These are phyloP conservation scores for Pristionchus exspectatus DNA, from an alignment of 2,888 invertebrate species.

Conservation along the genomic window DNA sequence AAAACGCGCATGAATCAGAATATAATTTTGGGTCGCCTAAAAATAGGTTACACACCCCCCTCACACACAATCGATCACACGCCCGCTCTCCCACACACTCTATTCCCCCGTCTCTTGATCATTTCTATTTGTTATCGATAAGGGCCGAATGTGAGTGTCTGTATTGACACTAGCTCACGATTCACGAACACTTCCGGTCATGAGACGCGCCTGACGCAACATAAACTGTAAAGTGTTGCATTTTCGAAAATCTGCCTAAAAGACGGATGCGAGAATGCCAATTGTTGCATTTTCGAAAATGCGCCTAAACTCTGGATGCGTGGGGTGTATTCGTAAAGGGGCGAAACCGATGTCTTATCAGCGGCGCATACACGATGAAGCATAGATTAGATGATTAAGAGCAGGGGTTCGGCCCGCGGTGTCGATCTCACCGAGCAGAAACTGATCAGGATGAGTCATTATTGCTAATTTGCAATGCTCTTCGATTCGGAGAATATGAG, in stretches of 20 bases:
- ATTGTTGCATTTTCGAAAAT: neutral
- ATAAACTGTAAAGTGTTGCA: neutral
- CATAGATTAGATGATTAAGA: neutral
- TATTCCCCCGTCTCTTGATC: neutral
- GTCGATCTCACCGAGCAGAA: neutral
- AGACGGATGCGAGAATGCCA: too few relatives aligned
- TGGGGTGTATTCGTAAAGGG: neutral
- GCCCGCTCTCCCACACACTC: neutral
- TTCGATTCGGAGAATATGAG: neutral
- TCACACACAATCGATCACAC: neutral
- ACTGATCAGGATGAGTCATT: neutral
- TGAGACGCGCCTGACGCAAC: neutral
- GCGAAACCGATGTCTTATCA: conserved; percentile 3
- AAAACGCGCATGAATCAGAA: conserved; percentile 10
- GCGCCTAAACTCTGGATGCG: neutral
- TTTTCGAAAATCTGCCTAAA: neutral
- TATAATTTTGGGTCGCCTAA: neutral
- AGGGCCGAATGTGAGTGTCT: neutral
- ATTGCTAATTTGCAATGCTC: neutral
- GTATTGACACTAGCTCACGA: neutral
- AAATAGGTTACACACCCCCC: conserved; percentile 1
- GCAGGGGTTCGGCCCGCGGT: neutral
- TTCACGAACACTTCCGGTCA: conserved; percentile 34
- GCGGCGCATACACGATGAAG: neutral
- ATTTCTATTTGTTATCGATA: conserved; percentile 29